Percentiles rank a stretch among this genome's conserved stretches.
Evolutionary conservation across 2,888 invertebrate species (phyloP).

Genomic region (Cynaeus angustus): DNA sequence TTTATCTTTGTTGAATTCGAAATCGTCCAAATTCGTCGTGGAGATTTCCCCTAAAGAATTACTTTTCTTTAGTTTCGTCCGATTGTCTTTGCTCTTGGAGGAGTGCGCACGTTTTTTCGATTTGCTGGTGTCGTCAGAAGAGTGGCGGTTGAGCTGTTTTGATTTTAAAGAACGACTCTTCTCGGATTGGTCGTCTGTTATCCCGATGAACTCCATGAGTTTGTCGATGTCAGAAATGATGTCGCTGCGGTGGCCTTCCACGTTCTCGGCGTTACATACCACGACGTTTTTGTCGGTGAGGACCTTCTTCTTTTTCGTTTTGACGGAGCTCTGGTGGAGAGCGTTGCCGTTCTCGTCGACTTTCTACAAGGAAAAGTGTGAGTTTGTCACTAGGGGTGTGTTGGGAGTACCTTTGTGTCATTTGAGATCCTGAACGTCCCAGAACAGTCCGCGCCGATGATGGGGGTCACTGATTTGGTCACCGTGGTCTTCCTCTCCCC

Average conservation of each 20-base stretch:
- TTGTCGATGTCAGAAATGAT: slow-evolving; percentile 81
- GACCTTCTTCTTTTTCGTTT: slow-evolving; percentile 77
- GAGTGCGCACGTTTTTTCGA: slow-evolving; percentile 61
- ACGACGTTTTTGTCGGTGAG: slow-evolving; percentile 72
- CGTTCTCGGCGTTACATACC: slow-evolving; percentile 70
- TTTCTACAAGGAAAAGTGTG: slow-evolving; percentile 46
- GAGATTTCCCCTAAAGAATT: slow-evolving; percentile 89
- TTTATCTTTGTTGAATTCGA: slow-evolving; percentile 64
- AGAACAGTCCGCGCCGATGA: slow-evolving; percentile 12
- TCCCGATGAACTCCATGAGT: slow-evolving; percentile 85
- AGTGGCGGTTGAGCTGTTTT: slow-evolving; percentile 63
- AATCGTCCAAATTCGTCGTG: slow-evolving; percentile 82
- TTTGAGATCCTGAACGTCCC: slow-evolving; percentile 21
- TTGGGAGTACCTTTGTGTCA: slow-evolving; percentile 20
- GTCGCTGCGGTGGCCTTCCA: slow-evolving; percentile 84
- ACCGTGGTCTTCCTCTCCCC: slow-evolving; percentile 13
- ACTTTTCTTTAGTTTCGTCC: slow-evolving; percentile 77
- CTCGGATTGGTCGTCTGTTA: slow-evolving; percentile 56
- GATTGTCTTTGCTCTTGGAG: slow-evolving; percentile 64
- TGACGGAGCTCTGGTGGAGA: slow-evolving; percentile 73
- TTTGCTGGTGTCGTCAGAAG: slow-evolving; percentile 62
- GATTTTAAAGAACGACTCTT: slow-evolving; percentile 60
- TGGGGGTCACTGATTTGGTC: slow-evolving; percentile 10
- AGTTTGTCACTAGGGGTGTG: background rate
- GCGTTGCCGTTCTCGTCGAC: slow-evolving; percentile 89